Base-by-base conservation (phyloP, 2,113 vertebrate genomes). In the Gymnarchus niloticus region DNA sequence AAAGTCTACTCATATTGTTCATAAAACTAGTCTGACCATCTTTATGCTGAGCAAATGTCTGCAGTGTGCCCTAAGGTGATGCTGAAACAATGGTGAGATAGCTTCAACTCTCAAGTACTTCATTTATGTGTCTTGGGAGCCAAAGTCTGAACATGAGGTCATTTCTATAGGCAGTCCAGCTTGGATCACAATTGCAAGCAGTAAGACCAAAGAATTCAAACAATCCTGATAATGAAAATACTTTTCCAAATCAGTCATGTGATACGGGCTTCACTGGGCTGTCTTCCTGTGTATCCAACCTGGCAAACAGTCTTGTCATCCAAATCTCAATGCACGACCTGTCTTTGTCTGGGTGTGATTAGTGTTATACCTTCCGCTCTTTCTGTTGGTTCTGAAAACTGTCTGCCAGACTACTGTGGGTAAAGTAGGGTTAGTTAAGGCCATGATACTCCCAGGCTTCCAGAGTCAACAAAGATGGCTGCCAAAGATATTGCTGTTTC, bases 201-300 rank as follows among this genome's bases (percentile, higher is more conserved):
- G 88, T 87, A 85, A 90, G 85, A 87, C 89, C 82, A 93, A 93
- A 92, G 89, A 92, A 90, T 88, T 81, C 90, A 93, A 37, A 93
- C 91, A 91, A 91, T 78, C 89, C 85, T 88, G 89, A 92, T 90
- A 91, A 90, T 88, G 85, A 88, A 87, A 91, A 92, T 84, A 93
- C 37, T 84, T 84, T 49, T 17, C 25, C 19, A 56, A 54, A 14
- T 25, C 44, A 28, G 83, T n/a, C 14, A 46, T 28, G 4, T 37
- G 49, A 56, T 33, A 2, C 9, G 51, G 59, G 61, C 33, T 69
- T 73, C 61, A 33, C 19, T 19, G 37, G 83, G 61, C 61, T 51
- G 10, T 56, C 10, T 51, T 41, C 81, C 81, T 28, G 51, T 82
- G 28, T 54, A 28, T 56, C 6, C 51, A 56, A 12, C 23, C 51